Base-by-base conservation (phyloP, 2,888 invertebrate genomes). In the Gibbula magus region DNA sequence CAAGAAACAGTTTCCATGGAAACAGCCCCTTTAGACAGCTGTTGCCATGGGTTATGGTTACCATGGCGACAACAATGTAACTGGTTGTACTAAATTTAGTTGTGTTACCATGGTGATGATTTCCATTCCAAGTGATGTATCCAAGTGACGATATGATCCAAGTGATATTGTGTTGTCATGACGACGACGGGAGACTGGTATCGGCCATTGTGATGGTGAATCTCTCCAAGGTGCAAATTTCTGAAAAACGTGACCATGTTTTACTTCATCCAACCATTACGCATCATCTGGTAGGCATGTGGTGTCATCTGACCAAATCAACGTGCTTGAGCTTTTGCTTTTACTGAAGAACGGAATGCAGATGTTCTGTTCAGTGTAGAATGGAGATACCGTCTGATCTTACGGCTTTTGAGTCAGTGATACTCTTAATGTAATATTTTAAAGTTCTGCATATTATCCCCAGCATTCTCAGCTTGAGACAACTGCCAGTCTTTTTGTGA, bases 111-210 rank as follows among this genome's bases (percentile, higher is more conserved):
- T 70, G 70, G 70, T 70, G 35, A 35, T n/a, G 35, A 35, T 70
- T 35, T 35, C 70, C 29, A 35, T 70, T 35, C 70, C 29, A 70
- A 35, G 70, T 29, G 70, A 70, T 70, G 35, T 32, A 70, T 70
- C 20, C 32, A 70, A 39, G 39, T 32, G 39, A 70, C 18, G 20
- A 18, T 39, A 39, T 35, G 70, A 70, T 39, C 20, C 70, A n/a
- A 20, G 70, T 70, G 70, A 70, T 70, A 70, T 70, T 70, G 70
- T 70, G 70, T 70, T 70, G 70, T 70, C 70, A 70, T 70, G 61
- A 29, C 61, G 61, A 61, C 61, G 29, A 29, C 22, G 54, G 4
- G 45, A 45, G 45, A 45, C 45, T 45, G 45, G 45, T 45, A 45
- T 45, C 10, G 13, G 45, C 45, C 45, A 45, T 61, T 2, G 25